phyloP scores from a whole-genome alignment of 2,888 invertebrate genomes.

The Tineola bisselliella region DNA sequence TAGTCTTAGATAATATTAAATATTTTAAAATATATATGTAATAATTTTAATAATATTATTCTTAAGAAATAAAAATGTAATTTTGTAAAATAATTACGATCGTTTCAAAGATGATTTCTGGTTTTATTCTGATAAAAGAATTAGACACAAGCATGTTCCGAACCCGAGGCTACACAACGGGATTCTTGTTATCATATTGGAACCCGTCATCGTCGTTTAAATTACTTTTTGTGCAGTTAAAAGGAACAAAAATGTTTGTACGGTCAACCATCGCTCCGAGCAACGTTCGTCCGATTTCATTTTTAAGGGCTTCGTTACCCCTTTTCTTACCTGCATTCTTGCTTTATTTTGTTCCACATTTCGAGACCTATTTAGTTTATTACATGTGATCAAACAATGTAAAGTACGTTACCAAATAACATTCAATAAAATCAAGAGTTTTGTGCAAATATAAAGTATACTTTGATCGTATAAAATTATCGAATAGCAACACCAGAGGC shows the following conservation, averaged over 20 bases:
- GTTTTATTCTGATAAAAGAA: slow-evolving; percentile 6
- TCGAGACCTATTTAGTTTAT: background rate
- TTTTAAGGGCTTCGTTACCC: slow-evolving; percentile 38
- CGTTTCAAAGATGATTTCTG: background rate
- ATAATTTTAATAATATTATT: background rate
- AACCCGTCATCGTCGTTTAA: slow-evolving; percentile 51
- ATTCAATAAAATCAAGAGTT: background rate
- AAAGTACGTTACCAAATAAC: background rate
- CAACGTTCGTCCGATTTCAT: slow-evolving; percentile 44
- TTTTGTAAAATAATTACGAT: background rate
- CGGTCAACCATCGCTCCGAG: slow-evolving; percentile 43
- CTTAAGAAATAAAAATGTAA: background rate
- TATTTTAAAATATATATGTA: background rate
- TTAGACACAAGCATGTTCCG: slow-evolving; percentile 22
- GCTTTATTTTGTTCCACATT: slow-evolving; percentile 23
- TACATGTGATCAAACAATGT: background rate
- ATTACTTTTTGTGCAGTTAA: slow-evolving; percentile 52
- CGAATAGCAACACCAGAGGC: slow-evolving; percentile 24
- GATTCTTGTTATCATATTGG: slow-evolving; percentile 62
- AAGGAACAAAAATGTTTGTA: slow-evolving; percentile 37
- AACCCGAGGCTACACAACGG: slow-evolving; percentile 59
- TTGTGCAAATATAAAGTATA: background rate
- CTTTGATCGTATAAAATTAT: background rate
- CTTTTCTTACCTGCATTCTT: slow-evolving; percentile 52
- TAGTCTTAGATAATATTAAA: too few relatives aligned